These are phyloP conservation scores for Odontomachus brunneus DNA, from an alignment of 1,140 invertebrate genomes.

Conservation along the genomic window DNA sequence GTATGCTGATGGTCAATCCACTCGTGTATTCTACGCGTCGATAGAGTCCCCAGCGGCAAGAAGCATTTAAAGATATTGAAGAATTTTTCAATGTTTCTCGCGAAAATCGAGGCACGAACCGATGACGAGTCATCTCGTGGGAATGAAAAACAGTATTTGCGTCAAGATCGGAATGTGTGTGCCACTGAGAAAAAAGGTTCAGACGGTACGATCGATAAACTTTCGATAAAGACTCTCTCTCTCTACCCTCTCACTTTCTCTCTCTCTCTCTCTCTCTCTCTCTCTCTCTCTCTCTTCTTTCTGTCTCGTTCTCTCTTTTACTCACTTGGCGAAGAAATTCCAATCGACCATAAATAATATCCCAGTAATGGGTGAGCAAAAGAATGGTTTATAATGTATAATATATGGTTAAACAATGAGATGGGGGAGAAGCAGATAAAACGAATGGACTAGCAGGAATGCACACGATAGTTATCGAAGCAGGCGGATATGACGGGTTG, in stretches of 20 bases:
- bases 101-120: constrained; percentile 11
- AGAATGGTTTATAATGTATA: constrained; percentile 57
- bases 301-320: too few species aligned
- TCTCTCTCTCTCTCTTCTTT: too few species aligned
- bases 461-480: constrained; percentile 36
- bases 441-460: constrained; percentile 26
- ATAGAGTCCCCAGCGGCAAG: not conserved
- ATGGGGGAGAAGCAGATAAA: constrained; percentile 37
- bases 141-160: not conserved
- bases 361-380: not conserved
- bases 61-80: not conserved
- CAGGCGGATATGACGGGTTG: constrained; percentile 23
- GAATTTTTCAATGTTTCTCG: not conserved
- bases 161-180: not conserved
- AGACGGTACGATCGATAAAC: constrained; percentile 53
- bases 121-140: too few species aligned
- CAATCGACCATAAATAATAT: constrained; percentile 63
- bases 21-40: not conserved
- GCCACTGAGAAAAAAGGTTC: constrained; percentile 19
- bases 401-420: constrained; percentile 30
- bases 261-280: too few species aligned
- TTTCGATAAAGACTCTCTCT: constrained; percentile 54
- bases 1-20: too few species aligned
- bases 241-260: constrained; percentile 11
- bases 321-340: not conserved